Conservation (phyloP, 2,888 invertebrate species). For the Rhagonycha lutea region DNA sequence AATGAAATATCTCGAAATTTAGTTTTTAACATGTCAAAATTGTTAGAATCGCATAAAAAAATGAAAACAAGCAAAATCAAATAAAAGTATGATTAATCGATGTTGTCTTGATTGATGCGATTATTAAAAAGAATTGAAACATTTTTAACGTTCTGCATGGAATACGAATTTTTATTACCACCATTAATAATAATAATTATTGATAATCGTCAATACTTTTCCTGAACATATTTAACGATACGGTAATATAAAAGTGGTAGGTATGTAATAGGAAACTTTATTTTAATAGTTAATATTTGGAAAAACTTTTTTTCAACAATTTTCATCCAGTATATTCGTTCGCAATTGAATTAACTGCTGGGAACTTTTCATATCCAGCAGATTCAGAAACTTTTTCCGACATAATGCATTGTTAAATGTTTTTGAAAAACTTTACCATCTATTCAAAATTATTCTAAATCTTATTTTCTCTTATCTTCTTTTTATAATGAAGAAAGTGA, state of each 20-base stretch:
- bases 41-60: background rate
- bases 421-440: background rate
- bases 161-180: background rate
- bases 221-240: background rate
- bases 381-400: background rate
- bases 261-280: background rate
- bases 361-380: background rate
- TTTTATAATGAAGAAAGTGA: background rate
- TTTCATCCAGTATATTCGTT: background rate
- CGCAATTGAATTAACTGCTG: background rate
- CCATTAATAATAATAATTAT: background rate
- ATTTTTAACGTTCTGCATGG: background rate
- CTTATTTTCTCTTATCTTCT: background rate
- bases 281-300: background rate
- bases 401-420: background rate
- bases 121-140: background rate
- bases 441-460: background rate
- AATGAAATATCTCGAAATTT: too few relatives aligned
- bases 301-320: background rate
- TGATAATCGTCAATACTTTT: background rate
- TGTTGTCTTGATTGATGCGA: background rate
- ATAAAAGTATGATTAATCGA: background rate
- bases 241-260: background rate
- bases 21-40: too few relatives aligned
- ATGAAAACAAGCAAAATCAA: background rate